Evolutionary conservation across 2,113 vertebrate genomes (phyloP), one percentile per base, ranked within the genome.

Genomic region (Aramus guarauna): DNA sequence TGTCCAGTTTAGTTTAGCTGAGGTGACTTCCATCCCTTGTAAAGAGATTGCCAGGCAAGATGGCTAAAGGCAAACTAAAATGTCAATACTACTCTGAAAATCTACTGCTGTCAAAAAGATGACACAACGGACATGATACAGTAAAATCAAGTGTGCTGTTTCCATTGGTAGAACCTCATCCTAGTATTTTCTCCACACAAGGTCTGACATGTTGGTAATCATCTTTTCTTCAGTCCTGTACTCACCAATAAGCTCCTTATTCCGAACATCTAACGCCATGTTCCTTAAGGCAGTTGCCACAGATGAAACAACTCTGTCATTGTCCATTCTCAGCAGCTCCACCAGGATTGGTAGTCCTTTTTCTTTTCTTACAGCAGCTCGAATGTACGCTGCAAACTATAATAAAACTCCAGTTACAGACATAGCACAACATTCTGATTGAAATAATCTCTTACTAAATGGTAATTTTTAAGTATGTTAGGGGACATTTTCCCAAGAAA

Each of bases 291-390:
- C 99, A 1, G 99, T 99, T 15, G 99, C 99, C 43, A 99, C 99
- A 3, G 99, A 99, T 34, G 99, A 99, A 82, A 99, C 99, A 68
- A 99, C 99, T 72, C 99, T 97, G 86, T 99, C 99, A 0, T 99
- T 99, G 83, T 99, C 99, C 99, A 99, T 99, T 74, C 99, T 97
- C 94, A 99, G 98, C 89, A 99, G 98, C 93, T 99, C 99, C 95
- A 99, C 99, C 1, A 99, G 99, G 97, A 99, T 99, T 29, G 99
- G 99, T 76, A 99, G 98, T 15, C 99, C 99, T 91, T 99, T 99
- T 92, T 99, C 99, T 90, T 99, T 99, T 62, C 99, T 98, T 48
- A 99, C 99, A 0, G 99, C 99, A 3, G 99, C 99, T 48, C 99
- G 99, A 60, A 99, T 99, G 87, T 99, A 99, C 0, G 99, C 99